Base-by-base conservation (phyloP, 92 coral and sea anemone genomes). In the Porites lobata region DNA sequence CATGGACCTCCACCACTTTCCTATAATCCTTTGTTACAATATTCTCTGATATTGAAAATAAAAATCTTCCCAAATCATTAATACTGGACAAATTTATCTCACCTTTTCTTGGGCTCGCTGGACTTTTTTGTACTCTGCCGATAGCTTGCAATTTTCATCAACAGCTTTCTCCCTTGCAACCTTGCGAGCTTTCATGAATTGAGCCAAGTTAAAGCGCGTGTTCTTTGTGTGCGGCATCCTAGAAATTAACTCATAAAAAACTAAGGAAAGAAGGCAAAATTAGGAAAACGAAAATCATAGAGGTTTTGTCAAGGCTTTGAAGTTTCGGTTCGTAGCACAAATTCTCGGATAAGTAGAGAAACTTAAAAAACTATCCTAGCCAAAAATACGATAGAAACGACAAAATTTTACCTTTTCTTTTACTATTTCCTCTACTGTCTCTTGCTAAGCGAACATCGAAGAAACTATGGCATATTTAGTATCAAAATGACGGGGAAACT, bases 221-320 rank as follows among this genome's bases (percentile, higher is more conserved):
- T 62, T 54, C 56, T 85, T 85, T 17, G 5, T 85, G 82, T 26
- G 69, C 78, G 83, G 89, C 89, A 64, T 51, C 69, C 32, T 29
- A 29, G 32, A 29, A 15, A 75, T 22, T 50, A 38, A 38, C n/a
- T 50, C 61, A 13, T 18, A 50, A 80, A 80, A 66, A 66, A 20
- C 76, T 66, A 47, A 80, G 75, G 8, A 69, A 80, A 50, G 75
- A 69, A 80, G 3, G 65, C 74, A 52, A n/a, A n/a, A n/a, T n/a
- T n/a, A n/a, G n/a, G n/a, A n/a, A n/a, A 80, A 66, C 85, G 67
- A 80, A 66, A 66, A 80, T 80, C 85, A 80, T 80, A 80, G 63
- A 54, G 52, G 51, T 80, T 56, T 80, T 65, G 65, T 52, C 85
- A 15, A 80, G 85, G 76, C 74, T 11, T 80, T 54, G 63, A 80